Base-by-base conservation (phyloP, 2,888 invertebrate genomes). In the Orthosia cruda region DNA sequence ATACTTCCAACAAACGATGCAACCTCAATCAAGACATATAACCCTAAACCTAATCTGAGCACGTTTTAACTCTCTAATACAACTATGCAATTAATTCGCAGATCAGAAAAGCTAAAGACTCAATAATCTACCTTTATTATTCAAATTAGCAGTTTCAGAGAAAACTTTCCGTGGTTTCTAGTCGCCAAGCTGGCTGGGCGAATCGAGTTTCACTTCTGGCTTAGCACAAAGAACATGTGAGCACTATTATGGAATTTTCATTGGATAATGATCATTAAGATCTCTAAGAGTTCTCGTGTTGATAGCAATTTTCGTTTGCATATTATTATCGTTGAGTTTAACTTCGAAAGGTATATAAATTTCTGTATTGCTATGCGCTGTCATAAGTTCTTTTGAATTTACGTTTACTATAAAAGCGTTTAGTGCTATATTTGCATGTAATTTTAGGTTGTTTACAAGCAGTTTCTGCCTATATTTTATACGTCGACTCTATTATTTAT, bases 131-230 rank as follows among this genome's bases (percentile, higher is more conserved):
- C 74, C 76, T 73, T 69, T 83, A 76, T 77, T 74, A 83, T 84
- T 77, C 65, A 74, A 84, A 83, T 83, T 23, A 77, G 68, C 58
- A 47, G 61, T 62, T 68, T 62, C 61, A 74, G 80, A 74, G 82
- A 82, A 84, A 84, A 83, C 69, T 81, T 58, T 61, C 59, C 58
- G 54, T 55, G 54, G 75, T 85, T 84, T 78, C 70, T 78, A 85
- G 84, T 69, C 76, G 71, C 75, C 78, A 76, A 67, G 78, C 75
- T 73, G 83, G 77, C 83, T 84, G 45, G 77, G 20, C 9, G 32
- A 20, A 63, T 20, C 54, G 40, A 75, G 71, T 84, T 84, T 85
- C 85, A 71, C 85, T 65, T 54, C 84, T 69, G 26, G 26, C 70
- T 78, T 52, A 45, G 55, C 23, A 66, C 71, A 45, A 50, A 58